Percentiles rank a stretch among this genome's conserved stretches.
Conservation (phyloP, 1,140 invertebrate species). For the Akabosia matsudoensis region DNA sequence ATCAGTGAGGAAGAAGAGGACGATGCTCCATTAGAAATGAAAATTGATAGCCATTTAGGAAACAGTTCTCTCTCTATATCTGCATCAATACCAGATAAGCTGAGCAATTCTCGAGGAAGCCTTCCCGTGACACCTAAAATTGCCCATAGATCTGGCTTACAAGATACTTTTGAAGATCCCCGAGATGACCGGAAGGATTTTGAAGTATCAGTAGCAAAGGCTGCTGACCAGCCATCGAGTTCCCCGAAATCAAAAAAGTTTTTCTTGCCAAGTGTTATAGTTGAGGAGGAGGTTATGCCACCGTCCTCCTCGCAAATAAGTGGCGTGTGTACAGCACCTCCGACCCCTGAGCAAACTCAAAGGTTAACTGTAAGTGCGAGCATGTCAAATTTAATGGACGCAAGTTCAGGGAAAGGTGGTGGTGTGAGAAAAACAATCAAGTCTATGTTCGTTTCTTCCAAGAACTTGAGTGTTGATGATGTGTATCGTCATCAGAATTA, state of each 20-base stretch:
- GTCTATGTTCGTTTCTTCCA: not conserved
- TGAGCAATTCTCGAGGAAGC: not conserved
- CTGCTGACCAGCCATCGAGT: not conserved
- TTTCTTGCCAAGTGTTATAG: not conserved
- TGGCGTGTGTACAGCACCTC: not conserved
- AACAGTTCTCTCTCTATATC: not conserved
- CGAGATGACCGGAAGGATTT: not conserved
- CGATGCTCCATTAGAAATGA: conserved; percentile 54
- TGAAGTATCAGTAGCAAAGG: not conserved
- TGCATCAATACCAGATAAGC: not conserved
- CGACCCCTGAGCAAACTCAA: not conserved
- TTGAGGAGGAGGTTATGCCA: not conserved
- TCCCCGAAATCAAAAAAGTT: not conserved
- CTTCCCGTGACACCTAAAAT: not conserved
- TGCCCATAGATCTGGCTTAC: not conserved
- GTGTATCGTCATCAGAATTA: too few species aligned
- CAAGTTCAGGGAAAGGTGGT: not conserved
- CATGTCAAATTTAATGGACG: conserved; percentile 2
- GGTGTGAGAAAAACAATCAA: not conserved
- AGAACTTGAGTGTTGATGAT: conserved; percentile 2
- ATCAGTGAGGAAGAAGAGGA: conserved; percentile 80
- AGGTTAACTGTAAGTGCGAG: not conserved
- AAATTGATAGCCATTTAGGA: not conserved
- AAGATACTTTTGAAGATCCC: not conserved
- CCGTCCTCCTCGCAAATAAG: not conserved